phyloP scores from a whole-genome alignment of 2,888 invertebrate genomes.

The Camponotus fellah region DNA sequence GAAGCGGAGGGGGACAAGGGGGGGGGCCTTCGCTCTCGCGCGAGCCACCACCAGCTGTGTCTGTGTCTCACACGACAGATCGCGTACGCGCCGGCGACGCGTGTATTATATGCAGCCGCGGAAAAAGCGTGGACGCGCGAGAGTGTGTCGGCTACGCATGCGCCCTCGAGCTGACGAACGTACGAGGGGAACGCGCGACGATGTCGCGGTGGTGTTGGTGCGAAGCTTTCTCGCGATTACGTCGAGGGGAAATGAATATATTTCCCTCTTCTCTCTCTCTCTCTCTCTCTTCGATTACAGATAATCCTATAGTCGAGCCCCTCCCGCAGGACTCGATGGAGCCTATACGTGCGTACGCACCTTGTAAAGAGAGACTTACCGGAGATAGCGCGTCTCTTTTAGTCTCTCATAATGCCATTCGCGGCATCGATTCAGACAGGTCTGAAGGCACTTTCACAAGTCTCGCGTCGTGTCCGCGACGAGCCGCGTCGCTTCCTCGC shows the following conservation, averaged over 20 bases:
- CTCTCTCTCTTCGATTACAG: no score
- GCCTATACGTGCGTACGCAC: no score
- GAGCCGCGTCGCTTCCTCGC: slow-evolving; percentile 11
- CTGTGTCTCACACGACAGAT: slow-evolving; percentile 15
- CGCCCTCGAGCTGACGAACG: slow-evolving; percentile 44
- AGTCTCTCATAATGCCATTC: not conserved
- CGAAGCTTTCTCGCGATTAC: not conserved
- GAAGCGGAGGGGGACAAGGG: not conserved
- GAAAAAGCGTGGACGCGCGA: slow-evolving; percentile 36
- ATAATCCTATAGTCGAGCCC: no score
- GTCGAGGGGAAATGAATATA: not conserved
- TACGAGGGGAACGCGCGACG: not conserved
- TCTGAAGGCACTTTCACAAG: slow-evolving; percentile 34
- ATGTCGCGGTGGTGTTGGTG: not conserved
- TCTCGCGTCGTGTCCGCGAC: not conserved
- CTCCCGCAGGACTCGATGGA: no score
- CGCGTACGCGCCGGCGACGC: slow-evolving; percentile 16
- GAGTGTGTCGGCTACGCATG: slow-evolving; percentile 44
- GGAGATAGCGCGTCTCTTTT: no score
- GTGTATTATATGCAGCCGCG: slow-evolving; percentile 27
- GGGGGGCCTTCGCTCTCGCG: slow-evolving; percentile 25
- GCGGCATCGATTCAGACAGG: not conserved
- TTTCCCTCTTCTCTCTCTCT: not conserved
- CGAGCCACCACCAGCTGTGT: slow-evolving; percentile 34
- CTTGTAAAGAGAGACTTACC: slow-evolving; percentile 23